These are phyloP conservation scores for Agrotis segetum DNA, from an alignment of 2,888 invertebrate genomes.

Conservation along the genomic window DNA sequence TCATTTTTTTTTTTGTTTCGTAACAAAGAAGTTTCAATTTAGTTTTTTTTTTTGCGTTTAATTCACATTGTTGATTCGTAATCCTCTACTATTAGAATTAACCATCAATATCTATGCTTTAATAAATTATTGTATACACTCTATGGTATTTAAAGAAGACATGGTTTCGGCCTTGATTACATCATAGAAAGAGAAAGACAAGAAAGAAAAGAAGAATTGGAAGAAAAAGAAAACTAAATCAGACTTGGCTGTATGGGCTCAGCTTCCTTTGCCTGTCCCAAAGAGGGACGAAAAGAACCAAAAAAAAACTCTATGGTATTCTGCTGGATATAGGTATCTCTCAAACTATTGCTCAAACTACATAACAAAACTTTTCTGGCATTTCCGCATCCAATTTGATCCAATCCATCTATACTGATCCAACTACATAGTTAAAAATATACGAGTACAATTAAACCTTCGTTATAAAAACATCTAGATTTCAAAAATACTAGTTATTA, in stretches of 20 bases:
- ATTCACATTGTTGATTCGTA: not conserved
- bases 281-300: no score
- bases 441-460: not conserved
- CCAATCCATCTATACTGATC: not conserved
- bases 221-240: no score
- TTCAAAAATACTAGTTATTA: not conserved
- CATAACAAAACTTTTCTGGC: not conserved
- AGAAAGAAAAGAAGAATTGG: no score
- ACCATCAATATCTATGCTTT: not conserved
- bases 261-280: no score
- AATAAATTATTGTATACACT: no score
- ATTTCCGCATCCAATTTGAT: not conserved
- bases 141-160: no score
- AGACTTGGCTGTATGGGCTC: no score
- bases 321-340: not conserved
- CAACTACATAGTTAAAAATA: not conserved
- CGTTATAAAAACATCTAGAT: not conserved
- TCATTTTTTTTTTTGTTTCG: conserved; percentile 15
- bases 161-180: no score
- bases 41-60: conserved; percentile 1
- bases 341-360: not conserved
- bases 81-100: not conserved
- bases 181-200: no score
- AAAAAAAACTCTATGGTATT: not conserved
- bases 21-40: conserved; percentile 3